Percentiles rank a stretch among this genome's conserved stretches.
These are phyloP conservation scores for Eclectus roratus DNA, from an alignment of 2,113 vertebrate genomes.

Conservation along the genomic window DNA sequence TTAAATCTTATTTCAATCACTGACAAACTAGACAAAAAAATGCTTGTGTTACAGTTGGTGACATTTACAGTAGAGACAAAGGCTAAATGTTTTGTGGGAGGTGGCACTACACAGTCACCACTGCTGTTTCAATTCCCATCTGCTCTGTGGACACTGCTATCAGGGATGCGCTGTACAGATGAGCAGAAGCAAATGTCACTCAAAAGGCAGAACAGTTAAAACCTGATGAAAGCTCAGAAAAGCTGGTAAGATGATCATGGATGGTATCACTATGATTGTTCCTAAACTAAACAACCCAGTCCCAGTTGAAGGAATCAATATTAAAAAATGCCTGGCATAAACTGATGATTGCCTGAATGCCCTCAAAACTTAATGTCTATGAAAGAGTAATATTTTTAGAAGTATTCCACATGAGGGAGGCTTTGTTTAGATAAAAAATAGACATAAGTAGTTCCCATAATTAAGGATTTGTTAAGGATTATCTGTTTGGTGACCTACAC, in stretches of 20 bases:
- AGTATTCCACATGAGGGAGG: not conserved
- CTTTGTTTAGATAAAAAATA: not conserved
- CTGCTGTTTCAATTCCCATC: not conserved
- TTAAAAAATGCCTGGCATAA: not conserved
- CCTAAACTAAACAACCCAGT: not conserved
- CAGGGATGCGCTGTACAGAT: not conserved
- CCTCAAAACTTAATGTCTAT: not conserved
- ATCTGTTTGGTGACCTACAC: not conserved
- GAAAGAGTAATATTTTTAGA: not conserved
- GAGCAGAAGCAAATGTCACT: not conserved
- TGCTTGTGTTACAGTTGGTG: not conserved
- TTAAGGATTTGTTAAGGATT: not conserved
- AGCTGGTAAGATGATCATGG: not conserved
- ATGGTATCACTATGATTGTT: not conserved
- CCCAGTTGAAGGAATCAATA: not conserved
- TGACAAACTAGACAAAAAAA: not conserved
- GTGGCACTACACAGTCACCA: not conserved
- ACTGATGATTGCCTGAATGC: not conserved
- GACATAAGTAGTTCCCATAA: not conserved
- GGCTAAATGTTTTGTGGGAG: not conserved
- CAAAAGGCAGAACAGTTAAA: not conserved
- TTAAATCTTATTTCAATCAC: not conserved
- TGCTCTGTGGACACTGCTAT: not conserved
- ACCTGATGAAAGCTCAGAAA: not conserved
- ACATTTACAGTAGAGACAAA: not conserved